Conservation (phyloP, 2,888 invertebrate species). For the Troilus luridus region DNA sequence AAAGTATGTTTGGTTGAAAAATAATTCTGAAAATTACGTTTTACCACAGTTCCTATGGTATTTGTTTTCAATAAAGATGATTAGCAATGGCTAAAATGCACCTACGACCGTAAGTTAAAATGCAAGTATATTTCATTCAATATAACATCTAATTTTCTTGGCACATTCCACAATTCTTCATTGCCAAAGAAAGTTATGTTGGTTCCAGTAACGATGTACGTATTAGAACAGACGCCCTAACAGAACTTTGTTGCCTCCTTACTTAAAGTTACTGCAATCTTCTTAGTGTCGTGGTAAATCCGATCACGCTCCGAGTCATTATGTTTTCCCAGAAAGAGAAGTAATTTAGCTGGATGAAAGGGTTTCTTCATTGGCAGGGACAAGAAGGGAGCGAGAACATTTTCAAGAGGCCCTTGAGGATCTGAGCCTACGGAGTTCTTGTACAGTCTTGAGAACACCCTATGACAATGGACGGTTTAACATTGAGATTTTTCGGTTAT, state of each 20-base stretch:
- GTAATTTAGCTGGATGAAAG: not conserved
- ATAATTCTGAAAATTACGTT: no score
- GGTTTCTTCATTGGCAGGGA: not conserved
- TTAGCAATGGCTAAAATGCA: not conserved
- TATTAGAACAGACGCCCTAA: not conserved
- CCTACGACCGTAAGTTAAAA: not conserved
- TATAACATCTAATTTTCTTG: no score
- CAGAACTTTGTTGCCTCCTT: not conserved
- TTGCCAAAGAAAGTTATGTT: not conserved
- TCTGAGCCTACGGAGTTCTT: not conserved
- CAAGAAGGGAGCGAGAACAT: not conserved
- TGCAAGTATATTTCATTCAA: not conserved
- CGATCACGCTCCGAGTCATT: not conserved
- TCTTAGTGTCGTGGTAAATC: not conserved
- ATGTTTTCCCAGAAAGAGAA: not conserved
- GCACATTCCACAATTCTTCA: not conserved
- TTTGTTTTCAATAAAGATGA: not conserved
- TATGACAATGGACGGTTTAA: not conserved
- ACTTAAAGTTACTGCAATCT: not conserved
- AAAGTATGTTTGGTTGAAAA: no score
- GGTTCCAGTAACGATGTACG: not conserved
- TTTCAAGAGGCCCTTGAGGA: not conserved
- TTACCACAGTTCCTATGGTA: no score
- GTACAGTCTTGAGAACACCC: not conserved
- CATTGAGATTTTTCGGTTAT: no score